These are phyloP conservation scores for Pitta sordida DNA, from an alignment of 2,113 vertebrate genomes.

Conservation along the genomic window DNA sequence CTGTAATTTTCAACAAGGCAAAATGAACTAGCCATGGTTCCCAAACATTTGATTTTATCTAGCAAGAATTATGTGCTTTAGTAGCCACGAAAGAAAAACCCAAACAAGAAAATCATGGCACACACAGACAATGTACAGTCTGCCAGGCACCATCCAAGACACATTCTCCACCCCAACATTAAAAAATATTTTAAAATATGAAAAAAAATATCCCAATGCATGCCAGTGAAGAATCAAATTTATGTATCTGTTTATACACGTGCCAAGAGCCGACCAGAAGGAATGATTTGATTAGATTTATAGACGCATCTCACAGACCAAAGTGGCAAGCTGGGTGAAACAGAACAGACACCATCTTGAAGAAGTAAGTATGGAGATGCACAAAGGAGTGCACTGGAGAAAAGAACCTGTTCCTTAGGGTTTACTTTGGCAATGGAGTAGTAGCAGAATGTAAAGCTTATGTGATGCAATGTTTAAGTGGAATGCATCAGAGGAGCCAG, in stretches of 20 bases:
- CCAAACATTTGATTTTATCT: neutral
- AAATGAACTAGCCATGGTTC: neutral
- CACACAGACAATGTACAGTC: neutral
- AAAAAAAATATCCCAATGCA: neutral
- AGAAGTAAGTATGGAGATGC: neutral
- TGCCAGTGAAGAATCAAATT: neutral
- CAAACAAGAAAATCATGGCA: neutral
- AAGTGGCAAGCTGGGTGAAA: neutral
- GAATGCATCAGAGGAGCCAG: neutral
- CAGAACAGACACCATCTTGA: neutral
- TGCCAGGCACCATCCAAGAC: neutral
- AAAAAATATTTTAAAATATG: neutral
- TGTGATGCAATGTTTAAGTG: neutral
- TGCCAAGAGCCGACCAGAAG: neutral
- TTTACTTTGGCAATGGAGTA: neutral
- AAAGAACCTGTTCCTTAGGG: neutral
- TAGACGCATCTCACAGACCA: neutral
- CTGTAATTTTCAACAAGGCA: neutral
- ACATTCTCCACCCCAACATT: neutral
- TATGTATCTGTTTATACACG: neutral
- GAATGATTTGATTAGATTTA: neutral
- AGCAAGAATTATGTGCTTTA: neutral
- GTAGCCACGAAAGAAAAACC: neutral
- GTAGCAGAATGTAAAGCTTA: neutral
- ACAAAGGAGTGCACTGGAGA: neutral